A percentile compares a stretch with the other conserved stretches of the same genome.
phyloP scores from a whole-genome alignment of 2,113 vertebrate species.

The Acanthochromis polyacanthus region DNA sequence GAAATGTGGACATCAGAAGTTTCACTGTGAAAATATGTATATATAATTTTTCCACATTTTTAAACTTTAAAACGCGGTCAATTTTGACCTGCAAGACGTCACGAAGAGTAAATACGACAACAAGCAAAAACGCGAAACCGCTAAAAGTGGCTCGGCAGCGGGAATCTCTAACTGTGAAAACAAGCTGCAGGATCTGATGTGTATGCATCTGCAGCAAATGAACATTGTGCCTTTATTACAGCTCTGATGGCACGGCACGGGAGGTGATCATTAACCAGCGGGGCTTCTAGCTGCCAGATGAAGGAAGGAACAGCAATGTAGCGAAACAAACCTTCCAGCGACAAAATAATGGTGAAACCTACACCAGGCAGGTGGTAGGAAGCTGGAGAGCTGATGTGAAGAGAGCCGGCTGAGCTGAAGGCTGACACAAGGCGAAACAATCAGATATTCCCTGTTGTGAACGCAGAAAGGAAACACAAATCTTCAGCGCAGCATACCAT shows the following conservation, averaged over 20 bases:
- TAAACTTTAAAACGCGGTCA: no score
- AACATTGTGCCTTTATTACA: not conserved
- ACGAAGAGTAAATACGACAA: no score
- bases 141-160: not conserved
- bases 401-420: no score
- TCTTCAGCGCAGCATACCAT: not conserved
- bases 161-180: constrained; percentile 1
- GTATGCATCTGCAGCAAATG: constrained; percentile 12
- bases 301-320: not conserved
- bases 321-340: constrained; percentile 18
- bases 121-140: no score
- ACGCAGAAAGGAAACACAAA: not conserved
- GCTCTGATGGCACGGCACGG: not conserved
- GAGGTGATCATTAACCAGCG: constrained; percentile 2
- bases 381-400: not conserved
- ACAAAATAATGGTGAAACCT: constrained; percentile 5
- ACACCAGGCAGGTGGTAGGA: constrained; percentile 4
- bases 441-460: not conserved
- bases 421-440: no score
- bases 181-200: constrained; percentile 24
- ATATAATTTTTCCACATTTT: no score
- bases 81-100: no score
- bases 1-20: no score
- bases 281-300: not conserved
- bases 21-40: no score